A percentile compares a stretch with the other conserved stretches of the same genome.
Conservation (phyloP, 2,113 vertebrate species). For the Siphamia tubifer region DNA sequence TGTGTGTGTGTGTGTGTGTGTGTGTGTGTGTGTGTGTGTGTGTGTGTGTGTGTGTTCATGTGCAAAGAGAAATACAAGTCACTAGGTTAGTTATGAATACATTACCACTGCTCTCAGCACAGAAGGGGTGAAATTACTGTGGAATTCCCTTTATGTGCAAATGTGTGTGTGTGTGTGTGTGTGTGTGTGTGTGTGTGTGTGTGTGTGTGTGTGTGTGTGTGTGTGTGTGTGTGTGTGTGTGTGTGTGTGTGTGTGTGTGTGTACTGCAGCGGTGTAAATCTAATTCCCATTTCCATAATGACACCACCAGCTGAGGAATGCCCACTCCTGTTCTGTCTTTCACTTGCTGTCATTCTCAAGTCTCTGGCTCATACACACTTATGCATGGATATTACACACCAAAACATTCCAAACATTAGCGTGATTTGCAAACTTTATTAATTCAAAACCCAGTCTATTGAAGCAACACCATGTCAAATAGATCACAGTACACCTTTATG, state of each 20-base stretch:
- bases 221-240: background rate
- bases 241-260: background rate
- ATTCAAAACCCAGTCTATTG: no score
- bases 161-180: background rate
- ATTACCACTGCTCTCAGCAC: slow-evolving; percentile 1
- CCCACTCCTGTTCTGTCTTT: background rate
- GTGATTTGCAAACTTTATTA: no score
- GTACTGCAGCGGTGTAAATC: slow-evolving; percentile 45
- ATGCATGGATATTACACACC: background rate
- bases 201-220: background rate
- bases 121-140: background rate
- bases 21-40: no score
- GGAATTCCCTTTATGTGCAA: background rate
- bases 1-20: no score
- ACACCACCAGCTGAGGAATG: slow-evolving; percentile 22
- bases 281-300: slow-evolving; percentile 59
- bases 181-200: background rate
- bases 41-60: background rate
- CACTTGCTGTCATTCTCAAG: background rate
- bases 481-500: no score
- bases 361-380: background rate
- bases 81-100: slow-evolving; percentile 43
- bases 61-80: slow-evolving; percentile 18
- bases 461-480: no score
- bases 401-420: no score